Conservation (phyloP, 2,113 vertebrate genomes). For the Lota lota region DNA sequence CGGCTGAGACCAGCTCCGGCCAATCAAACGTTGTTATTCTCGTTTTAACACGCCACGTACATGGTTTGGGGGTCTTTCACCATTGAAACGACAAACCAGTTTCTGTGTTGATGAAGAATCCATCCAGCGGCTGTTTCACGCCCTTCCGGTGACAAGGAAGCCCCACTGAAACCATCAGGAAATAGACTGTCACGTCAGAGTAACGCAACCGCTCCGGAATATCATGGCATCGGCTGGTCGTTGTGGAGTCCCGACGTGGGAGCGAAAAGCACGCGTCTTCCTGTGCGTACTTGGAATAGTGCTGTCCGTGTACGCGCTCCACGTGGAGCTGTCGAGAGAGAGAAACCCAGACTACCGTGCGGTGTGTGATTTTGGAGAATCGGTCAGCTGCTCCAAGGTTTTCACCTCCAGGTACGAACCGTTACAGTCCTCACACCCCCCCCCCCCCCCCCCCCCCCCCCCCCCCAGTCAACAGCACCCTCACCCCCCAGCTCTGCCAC, state of each 20-base stretch:
- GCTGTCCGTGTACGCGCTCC: conserved; percentile 78
- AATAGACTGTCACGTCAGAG: too few relatives aligned
- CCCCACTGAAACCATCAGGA: too few relatives aligned
- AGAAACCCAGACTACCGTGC: conserved; percentile 73
- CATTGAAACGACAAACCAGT: too few relatives aligned
- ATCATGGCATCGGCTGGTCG: conserved; percentile 27
- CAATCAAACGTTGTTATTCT: conserved; percentile 45
- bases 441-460: too few relatives aligned
- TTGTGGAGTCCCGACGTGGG: conserved; percentile 64
- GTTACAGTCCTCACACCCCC: neutral
- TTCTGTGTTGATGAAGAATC: too few relatives aligned
- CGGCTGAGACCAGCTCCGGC: conserved; percentile 10
- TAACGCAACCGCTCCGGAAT: conserved; percentile 11
- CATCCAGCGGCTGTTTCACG: too few relatives aligned
- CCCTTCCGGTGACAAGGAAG: too few relatives aligned
- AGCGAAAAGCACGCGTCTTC: conserved; percentile 52
- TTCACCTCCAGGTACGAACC: conserved; percentile 78
- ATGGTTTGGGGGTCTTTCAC: neutral
- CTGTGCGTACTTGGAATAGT: conserved; percentile 69
- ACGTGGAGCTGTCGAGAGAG: conserved; percentile 78
- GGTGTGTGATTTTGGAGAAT: conserved; percentile 78
- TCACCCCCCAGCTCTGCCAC: too few relatives aligned
- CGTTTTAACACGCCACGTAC: conserved; percentile 28
- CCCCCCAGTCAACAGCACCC: too few relatives aligned
- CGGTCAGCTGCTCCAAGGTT: conserved; percentile 83